Evolutionary conservation across 2,113 vertebrate genomes (phyloP).

Genomic region (Morone chrysops): DNA sequence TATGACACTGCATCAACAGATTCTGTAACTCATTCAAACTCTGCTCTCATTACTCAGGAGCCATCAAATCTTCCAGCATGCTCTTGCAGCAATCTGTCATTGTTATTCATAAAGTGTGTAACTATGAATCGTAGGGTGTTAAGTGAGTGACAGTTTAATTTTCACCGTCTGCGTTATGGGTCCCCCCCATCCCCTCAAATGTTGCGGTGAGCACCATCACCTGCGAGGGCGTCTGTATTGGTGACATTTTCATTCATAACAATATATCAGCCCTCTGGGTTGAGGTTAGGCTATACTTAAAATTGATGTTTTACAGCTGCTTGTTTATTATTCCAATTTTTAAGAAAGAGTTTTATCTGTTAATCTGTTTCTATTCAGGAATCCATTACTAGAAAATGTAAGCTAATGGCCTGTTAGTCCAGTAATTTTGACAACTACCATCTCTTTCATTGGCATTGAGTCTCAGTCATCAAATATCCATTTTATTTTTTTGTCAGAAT

Average conservation of each 20-base stretch:
- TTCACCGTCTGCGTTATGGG: slow-evolving; percentile 56
- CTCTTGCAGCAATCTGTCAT: slow-evolving; percentile 56
- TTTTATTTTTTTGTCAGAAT: slow-evolving; percentile 10
- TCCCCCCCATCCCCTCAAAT: slow-evolving; percentile 15
- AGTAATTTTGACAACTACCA: slow-evolving; percentile 3
- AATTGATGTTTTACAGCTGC: slow-evolving; percentile 16
- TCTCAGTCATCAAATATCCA: slow-evolving; percentile 28
- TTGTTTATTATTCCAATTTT: slow-evolving; percentile 25
- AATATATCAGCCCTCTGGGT: slow-evolving; percentile 31
- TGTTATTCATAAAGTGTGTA: slow-evolving; percentile 69
- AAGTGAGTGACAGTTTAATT: slow-evolving; percentile 81
- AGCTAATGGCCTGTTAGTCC: background rate
- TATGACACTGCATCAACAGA: slow-evolving; percentile 49
- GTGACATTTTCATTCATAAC: slow-evolving; percentile 69
- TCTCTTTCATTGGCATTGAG: background rate
- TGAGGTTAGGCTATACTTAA: slow-evolving; percentile 2
- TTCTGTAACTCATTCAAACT: slow-evolving; percentile 46
- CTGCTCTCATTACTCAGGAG: slow-evolving; percentile 60
- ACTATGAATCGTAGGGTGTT: slow-evolving; percentile 52
- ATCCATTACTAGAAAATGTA: background rate
- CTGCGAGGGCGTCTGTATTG: slow-evolving; percentile 14
- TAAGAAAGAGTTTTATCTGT: background rate
- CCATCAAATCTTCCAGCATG: slow-evolving; percentile 45
- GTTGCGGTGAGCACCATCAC: slow-evolving; percentile 35
- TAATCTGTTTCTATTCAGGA: background rate